A percentile compares a stretch with the other conserved stretches of the same genome.
These are phyloP conservation scores for Cepphus grylle DNA, from an alignment of 2,113 vertebrate genomes.

Conservation along the genomic window DNA sequence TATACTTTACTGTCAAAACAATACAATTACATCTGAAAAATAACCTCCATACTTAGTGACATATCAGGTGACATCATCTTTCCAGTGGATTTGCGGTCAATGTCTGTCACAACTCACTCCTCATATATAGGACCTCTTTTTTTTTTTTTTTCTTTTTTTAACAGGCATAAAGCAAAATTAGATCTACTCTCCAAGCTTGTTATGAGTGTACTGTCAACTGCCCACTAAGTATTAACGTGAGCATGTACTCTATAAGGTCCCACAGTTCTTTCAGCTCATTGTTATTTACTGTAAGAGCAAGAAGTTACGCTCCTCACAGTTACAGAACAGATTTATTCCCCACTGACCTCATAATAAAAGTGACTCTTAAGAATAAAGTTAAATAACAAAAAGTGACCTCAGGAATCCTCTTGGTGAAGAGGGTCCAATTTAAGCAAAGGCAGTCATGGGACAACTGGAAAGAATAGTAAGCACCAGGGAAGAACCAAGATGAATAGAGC, in stretches of 20 bases:
- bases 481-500: accelerated
- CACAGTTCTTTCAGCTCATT: background rate
- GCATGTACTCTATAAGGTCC: background rate
- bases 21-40: background rate
- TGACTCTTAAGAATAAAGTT: background rate
- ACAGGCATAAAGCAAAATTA: background rate
- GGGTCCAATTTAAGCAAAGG: background rate
- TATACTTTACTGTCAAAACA: background rate
- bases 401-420: background rate
- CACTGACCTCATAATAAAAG: background rate
- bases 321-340: background rate
- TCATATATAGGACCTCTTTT: background rate
- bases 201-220: background rate
- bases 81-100: background rate
- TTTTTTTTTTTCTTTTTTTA: background rate
- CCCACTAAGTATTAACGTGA: background rate
- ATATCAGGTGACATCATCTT: background rate
- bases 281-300: background rate
- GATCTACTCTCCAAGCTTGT: background rate
- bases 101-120: background rate
- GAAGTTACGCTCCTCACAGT: background rate
- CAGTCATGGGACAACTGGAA: background rate
- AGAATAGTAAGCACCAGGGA: background rate
- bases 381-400: background rate
- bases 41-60: background rate